Percentiles rank a stretch among this genome's conserved stretches.
phyloP scores from a whole-genome alignment of 2,113 vertebrate genomes.

The Cathartes aura region DNA sequence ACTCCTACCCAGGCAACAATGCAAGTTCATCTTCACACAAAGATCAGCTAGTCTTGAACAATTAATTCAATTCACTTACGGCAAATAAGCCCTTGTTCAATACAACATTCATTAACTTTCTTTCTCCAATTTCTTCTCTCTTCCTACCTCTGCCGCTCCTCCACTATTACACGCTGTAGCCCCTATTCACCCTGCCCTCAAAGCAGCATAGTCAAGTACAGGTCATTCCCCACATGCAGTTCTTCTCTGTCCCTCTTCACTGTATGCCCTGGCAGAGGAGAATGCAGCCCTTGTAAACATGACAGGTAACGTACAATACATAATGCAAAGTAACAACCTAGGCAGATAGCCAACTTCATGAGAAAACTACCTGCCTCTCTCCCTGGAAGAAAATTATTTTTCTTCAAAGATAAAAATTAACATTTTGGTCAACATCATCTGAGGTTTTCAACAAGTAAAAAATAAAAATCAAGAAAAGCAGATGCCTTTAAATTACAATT shows the following conservation, averaged over 20 bases:
- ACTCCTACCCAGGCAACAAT: not conserved
- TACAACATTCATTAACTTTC: not conserved
- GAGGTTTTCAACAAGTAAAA: not conserved
- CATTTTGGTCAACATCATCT: not conserved
- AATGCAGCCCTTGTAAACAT: not conserved
- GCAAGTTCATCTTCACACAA: not conserved
- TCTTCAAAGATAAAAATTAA: not conserved
- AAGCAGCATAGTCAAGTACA: not conserved
- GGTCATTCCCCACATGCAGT: accelerated
- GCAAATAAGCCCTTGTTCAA: not conserved
- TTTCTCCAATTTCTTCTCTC: not conserved
- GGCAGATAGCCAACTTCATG: not conserved
- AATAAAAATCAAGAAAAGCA: not conserved
- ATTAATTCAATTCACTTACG: not conserved
- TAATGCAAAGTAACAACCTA: not conserved
- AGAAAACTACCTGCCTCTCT: not conserved
- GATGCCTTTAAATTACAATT: not conserved
- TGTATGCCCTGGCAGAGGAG: not conserved
- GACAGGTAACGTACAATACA: not conserved
- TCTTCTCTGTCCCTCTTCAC: not conserved
- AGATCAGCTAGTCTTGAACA: not conserved
- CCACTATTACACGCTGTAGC: accelerated
- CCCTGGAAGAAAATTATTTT: not conserved
- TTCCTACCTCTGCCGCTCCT: not conserved
- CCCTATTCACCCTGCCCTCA: not conserved